Evolutionary conservation across 23 tunicate species (phyloP), one percentile per base, ranked within the genome.

Genomic region (Styela plicata): DNA sequence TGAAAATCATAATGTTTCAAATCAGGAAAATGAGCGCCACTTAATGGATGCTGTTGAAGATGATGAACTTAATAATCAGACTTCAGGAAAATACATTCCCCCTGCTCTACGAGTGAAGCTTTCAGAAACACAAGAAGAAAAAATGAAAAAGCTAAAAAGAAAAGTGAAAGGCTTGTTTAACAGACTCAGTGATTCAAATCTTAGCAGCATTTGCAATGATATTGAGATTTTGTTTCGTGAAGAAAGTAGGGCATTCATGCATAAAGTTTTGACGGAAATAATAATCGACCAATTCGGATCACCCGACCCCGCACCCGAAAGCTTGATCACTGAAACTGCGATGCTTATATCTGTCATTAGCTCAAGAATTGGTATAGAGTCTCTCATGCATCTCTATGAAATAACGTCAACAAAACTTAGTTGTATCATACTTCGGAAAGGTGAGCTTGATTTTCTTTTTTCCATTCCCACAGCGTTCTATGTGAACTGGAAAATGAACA

Each of bases 81-180:
- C 57, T 52, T 18, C 37, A n/a, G 64, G 78, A 27, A 90, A 90
- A 85, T 90, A 90, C 69, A 63, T 90, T 34, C 89, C 96, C 52
- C 96, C 96, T 25, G 96, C 96, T 23, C 29, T 29, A 16, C 63
- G 96, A 74, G 61, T 44, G 19, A 63, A 32, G 34, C 19, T 70
- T 20, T 33, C 36, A 19, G 80, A 81, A 1, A 83, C 35, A 21
- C 83, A 75, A 62, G 78, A 85, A 36, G 65, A 73, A 73, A 89
- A 85, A 71, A 36, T 70, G 1, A 64, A 73, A 71, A 82, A 71
- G 3, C 25, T 85, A 22, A 74, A 68, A 34, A 80, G 89, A 25
- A 89, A 90, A 35, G n/a, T 90, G 1, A 86, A 85, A 67, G 96
- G 96, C n/a, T 63, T 82, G 17, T 32, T 85, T 23, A 90, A 90